phyloP scores from a whole-genome alignment of 2,113 vertebrate genomes.

The Halcyon senegalensis region DNA sequence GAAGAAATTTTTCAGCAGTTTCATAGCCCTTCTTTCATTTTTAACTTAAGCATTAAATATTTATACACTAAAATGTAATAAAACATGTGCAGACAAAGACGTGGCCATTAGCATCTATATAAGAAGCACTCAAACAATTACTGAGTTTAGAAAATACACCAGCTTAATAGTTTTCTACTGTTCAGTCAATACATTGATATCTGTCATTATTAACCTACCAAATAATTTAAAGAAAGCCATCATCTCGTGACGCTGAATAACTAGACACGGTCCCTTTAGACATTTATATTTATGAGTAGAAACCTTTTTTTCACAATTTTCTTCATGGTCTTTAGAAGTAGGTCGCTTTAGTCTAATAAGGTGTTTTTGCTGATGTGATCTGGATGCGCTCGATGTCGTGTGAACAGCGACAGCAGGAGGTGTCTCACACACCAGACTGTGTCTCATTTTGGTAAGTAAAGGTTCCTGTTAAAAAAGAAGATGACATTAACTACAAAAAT shows the following conservation, averaged over 20 bases:
- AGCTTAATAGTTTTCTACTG: background rate
- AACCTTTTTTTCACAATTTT: slow-evolving; percentile 68
- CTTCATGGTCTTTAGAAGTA: slow-evolving; percentile 71
- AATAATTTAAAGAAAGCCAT: slow-evolving; percentile 91
- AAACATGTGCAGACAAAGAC: background rate
- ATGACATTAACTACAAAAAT: slow-evolving; percentile 33
- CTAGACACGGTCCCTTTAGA: slow-evolving; percentile 69
- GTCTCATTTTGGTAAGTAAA: slow-evolving; percentile 77
- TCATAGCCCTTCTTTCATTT: background rate
- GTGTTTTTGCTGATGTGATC: slow-evolving; percentile 76
- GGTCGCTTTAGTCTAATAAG: slow-evolving; percentile 72
- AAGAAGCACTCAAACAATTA: background rate
- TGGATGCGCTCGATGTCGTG: slow-evolving; percentile 74
- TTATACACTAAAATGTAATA: background rate
- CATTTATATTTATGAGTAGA: slow-evolving; percentile 61
- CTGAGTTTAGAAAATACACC: background rate
- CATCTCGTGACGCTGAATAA: slow-evolving; percentile 91
- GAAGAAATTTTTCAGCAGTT: background rate
- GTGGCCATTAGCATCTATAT: background rate
- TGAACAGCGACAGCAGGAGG: slow-evolving; percentile 79
- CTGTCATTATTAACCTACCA: slow-evolving; percentile 76
- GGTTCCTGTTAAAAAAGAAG: slow-evolving; percentile 70
- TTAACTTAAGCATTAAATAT: background rate
- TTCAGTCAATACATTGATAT: background rate
- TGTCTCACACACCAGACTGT: slow-evolving; percentile 74